These are phyloP conservation scores for Cantharis rustica DNA, from an alignment of 2,888 invertebrate species.

Conservation along the genomic window DNA sequence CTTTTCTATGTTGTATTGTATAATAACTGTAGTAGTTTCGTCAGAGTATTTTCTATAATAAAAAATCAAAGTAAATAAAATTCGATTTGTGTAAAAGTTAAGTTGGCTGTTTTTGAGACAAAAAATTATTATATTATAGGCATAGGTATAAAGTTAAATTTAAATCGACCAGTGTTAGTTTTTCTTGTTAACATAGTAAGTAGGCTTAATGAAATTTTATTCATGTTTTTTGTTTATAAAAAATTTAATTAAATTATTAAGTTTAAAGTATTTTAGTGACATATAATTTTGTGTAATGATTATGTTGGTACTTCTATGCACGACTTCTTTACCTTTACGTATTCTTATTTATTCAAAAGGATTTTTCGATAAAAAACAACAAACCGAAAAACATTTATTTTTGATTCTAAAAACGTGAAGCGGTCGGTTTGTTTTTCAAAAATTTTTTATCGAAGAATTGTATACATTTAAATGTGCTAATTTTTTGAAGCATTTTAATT, in stretches of 20 bases:
- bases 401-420: not conserved
- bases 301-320: not conserved
- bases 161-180: not conserved
- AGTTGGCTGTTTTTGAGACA: not conserved
- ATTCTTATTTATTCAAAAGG: not conserved
- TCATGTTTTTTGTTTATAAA: not conserved
- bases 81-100: conserved; percentile 2
- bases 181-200: not conserved
- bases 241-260: not conserved
- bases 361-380: not conserved
- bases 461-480: not conserved
- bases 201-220: not conserved
- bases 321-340: not conserved
- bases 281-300: not conserved
- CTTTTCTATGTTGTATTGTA: conserved; percentile 20
- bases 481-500: not conserved
- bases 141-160: not conserved
- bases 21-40: conserved; percentile 21
- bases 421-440: not conserved
- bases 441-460: not conserved
- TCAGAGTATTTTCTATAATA: conserved; percentile 3
- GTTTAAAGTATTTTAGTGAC: not conserved
- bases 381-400: not conserved
- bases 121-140: not conserved
- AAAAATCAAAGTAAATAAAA: not conserved